A percentile compares a stretch with the other conserved stretches of the same genome.
Conservation (phyloP, 1,140 invertebrate genomes). For the Atta texana region DNA sequence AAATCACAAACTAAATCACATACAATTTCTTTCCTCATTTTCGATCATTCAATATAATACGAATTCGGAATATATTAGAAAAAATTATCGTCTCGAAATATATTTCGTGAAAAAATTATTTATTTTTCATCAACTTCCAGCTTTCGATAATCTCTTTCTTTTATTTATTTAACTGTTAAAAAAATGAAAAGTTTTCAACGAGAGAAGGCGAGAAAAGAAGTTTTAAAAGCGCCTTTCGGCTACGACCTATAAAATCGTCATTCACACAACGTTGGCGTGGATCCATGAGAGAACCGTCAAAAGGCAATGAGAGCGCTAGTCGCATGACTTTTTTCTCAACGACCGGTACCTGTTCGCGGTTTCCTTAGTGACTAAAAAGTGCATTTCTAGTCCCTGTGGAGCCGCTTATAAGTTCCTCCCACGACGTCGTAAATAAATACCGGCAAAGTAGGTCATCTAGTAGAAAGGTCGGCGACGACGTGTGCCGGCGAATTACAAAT, state of each 20-base stretch:
- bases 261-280: constrained; percentile 16
- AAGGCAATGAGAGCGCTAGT: constrained; percentile 37
- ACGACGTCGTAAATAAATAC: constrained; percentile 53
- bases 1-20: background rate
- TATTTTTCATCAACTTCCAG: background rate
- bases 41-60: background rate
- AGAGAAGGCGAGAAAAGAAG: constrained; percentile 5
- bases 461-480: constrained; percentile 35
- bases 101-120: background rate
- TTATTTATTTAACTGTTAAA: constrained; percentile 10
- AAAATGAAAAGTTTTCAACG: constrained; percentile 41
- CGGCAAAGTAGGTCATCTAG: constrained; percentile 38
- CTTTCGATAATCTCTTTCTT: constrained; percentile 18
- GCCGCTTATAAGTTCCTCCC: constrained; percentile 59
- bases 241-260: constrained; percentile 55
- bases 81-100: background rate
- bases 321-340: constrained; percentile 2
- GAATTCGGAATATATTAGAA: background rate
- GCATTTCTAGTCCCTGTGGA: constrained; percentile 9
- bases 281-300: constrained; percentile 3
- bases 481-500: constrained; percentile 39
- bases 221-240: constrained; percentile 51
- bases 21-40: background rate
- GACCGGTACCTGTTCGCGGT: background rate
- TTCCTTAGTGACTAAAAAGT: background rate